phyloP scores from a whole-genome alignment of 2,797 vertebrate genomes.

The Thaleichthys pacificus region DNA sequence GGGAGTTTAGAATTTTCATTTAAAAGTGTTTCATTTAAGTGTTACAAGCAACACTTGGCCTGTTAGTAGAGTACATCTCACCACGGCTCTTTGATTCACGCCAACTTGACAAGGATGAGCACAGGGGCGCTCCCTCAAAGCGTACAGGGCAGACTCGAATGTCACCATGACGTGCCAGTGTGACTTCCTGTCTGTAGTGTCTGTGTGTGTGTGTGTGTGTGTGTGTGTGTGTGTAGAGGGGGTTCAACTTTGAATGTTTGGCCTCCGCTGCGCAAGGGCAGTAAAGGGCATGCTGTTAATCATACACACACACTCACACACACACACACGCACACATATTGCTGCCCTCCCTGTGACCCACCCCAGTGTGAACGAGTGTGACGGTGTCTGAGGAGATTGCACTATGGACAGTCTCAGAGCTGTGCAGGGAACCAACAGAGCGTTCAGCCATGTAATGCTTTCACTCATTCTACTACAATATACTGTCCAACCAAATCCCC shows the following conservation, averaged over 20 bases:
- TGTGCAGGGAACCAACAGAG: slow-evolving; percentile 57
- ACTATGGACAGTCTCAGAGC: slow-evolving; percentile 59
- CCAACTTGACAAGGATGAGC: no score
- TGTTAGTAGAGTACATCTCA: no score
- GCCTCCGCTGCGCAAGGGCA: background rate
- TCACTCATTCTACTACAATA: slow-evolving; percentile 28
- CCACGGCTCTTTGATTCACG: no score
- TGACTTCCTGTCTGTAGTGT: background rate
- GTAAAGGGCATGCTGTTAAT: slow-evolving; percentile 42
- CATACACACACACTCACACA: slow-evolving; percentile 1
- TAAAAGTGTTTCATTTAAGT: no score
- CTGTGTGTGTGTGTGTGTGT: background rate
- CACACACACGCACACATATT: background rate
- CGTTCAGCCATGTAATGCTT: slow-evolving; percentile 57
- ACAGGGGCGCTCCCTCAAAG: no score
- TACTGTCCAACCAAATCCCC: background rate
- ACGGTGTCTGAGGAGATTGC: slow-evolving; percentile 28
- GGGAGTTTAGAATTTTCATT: no score
- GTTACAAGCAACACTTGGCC: no score
- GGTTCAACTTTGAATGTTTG: background rate
- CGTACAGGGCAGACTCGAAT: no score
- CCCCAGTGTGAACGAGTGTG: slow-evolving; percentile 21
- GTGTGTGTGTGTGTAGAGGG: background rate
- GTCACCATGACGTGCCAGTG: no score
- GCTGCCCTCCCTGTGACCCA: slow-evolving; percentile 44